Evolutionary conservation across 2,113 vertebrate species (phyloP), one percentile per base, ranked within the genome.

Genomic region (Cyphomyrus plagiostoma): DNA sequence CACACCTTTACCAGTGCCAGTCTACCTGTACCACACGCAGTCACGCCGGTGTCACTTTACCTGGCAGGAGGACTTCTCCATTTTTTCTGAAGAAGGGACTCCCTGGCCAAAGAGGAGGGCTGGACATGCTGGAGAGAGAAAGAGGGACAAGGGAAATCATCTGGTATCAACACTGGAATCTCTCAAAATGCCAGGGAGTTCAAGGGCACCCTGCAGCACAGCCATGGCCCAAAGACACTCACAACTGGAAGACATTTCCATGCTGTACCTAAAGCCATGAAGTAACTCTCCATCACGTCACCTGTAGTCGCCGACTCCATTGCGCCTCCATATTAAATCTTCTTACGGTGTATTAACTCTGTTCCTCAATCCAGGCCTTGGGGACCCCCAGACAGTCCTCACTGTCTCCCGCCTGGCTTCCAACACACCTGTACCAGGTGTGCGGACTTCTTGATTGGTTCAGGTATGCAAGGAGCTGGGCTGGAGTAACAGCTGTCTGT

Each of bases 71-170:
- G 91, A 98, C 97, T 95, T 98, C 95, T 92, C 95, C 98, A 23
- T 98, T 99, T 96, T 98, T 99, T 96, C 98, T 98, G 97, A 99
- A 98, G 94, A 98, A 98, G 95, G 97, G 97, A 95, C 96, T 99
- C 96, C 97, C 98, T 49, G 98, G 96, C 98, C 98, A 99, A 95
- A 99, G 95, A 89, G 98, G 97, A 95, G 98, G 97, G 96, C 97
- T 98, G 95, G 96, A 97, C 46, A 90, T 42, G 50, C 74, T 70
- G 74, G 88, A 26, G 42, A 80, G 53, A 88, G 39, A 86, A 35
- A 90, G 49, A 80, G 52, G 9, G 23, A n/a, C 56, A 53, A 80
- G 21, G 70, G 58, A 50, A 89, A 48, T 88, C 13, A 77, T 62
- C 52, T 62, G 42, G 56, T 52, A 48, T 84, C 52, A 46, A 62